A percentile compares a stretch with the other conserved stretches of the same genome.
Evolutionary conservation across 2,888 invertebrate genomes (phyloP).

Genomic region (Epinotia nisella): DNA sequence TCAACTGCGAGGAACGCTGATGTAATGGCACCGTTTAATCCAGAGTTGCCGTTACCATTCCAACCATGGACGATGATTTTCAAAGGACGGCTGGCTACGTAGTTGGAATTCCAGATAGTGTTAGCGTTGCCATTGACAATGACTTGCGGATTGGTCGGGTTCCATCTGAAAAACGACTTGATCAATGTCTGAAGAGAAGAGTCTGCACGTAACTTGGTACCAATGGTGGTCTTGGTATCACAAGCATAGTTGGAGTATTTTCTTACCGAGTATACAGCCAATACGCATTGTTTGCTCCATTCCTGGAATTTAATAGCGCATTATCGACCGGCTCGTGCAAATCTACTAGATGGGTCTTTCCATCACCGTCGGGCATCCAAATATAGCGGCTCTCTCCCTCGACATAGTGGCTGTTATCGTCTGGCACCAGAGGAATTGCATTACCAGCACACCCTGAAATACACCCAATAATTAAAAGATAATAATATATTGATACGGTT

Average conservation of each 20-base stretch:
- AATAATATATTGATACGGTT: no score
- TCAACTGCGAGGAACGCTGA: slow-evolving; percentile 58
- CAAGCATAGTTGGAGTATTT: no score
- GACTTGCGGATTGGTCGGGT: slow-evolving; percentile 61
- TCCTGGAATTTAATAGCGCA: slow-evolving; percentile 40
- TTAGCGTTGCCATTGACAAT: slow-evolving; percentile 62
- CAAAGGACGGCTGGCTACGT: slow-evolving; percentile 53
- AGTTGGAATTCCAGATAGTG: slow-evolving; percentile 63
- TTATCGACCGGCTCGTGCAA: slow-evolving; percentile 60
- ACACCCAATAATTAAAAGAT: no score
- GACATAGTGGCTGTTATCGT: slow-evolving; percentile 75
- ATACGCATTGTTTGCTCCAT: slow-evolving; percentile 50
- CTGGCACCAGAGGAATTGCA: slow-evolving; percentile 62
- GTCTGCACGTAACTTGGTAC: no score
- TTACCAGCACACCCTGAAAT: slow-evolving; percentile 53
- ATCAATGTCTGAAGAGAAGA: no score
- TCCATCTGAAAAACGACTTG: slow-evolving; percentile 52
- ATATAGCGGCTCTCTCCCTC: slow-evolving; percentile 75
- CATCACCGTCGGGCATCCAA: slow-evolving; percentile 77
- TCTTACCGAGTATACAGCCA: slow-evolving; percentile 62
- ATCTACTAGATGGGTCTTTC: slow-evolving; percentile 67
- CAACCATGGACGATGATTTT: slow-evolving; percentile 72
- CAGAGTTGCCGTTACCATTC: slow-evolving; percentile 61
- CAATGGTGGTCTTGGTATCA: no score
- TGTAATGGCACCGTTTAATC: no score